These are phyloP conservation scores for Streptopelia turtur DNA, from an alignment of 2,797 vertebrate species.

Conservation along the genomic window DNA sequence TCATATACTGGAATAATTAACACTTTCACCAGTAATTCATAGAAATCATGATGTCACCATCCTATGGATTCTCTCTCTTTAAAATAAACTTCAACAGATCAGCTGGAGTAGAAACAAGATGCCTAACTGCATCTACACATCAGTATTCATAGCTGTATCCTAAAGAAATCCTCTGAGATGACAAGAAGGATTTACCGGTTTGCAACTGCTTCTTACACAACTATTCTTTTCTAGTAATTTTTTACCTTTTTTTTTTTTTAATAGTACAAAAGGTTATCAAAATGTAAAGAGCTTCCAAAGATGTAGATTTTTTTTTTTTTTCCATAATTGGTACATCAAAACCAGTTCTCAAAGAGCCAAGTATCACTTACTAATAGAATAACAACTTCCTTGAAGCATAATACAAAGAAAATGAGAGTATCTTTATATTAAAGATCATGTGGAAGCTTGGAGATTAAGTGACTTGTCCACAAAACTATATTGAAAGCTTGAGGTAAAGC, in stretches of 20 bases:
- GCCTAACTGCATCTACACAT: background rate
- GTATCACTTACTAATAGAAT: background rate
- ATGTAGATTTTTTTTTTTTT: background rate
- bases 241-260: background rate
- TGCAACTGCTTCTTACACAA: background rate
- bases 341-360: background rate
- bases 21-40: background rate
- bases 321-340: background rate
- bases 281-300: background rate
- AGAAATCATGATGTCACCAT: background rate
- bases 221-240: background rate
- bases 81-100: background rate
- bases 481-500: background rate
- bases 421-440: background rate
- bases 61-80: background rate
- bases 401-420: background rate
- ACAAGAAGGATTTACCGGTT: background rate
- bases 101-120: background rate
- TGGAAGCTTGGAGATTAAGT: background rate
- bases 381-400: background rate
- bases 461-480: background rate
- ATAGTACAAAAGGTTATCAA: background rate
- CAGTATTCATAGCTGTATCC: background rate
- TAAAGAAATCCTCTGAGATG: background rate
- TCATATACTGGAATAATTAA: background rate